Evolutionary conservation across 2,113 vertebrate genomes (phyloP).

Genomic region (Syrmaticus mikado): DNA sequence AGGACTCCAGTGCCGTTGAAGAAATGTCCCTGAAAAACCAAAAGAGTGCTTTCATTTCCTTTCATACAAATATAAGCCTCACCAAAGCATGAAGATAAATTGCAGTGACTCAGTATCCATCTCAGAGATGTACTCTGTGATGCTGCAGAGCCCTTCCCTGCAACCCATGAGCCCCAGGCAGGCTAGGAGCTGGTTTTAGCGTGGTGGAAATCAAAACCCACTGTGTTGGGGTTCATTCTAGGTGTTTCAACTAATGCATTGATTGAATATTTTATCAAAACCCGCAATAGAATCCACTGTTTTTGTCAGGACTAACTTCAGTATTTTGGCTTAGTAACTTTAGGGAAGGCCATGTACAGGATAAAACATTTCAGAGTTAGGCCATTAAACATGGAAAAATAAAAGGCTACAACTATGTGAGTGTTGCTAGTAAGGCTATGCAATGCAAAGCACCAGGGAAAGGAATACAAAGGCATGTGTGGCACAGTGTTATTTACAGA

Average conservation of each 20-base stretch:
- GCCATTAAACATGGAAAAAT: not conserved
- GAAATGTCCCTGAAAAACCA: conserved; percentile 86
- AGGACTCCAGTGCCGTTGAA: conserved; percentile 84
- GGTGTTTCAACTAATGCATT: not conserved
- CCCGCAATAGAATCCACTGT: not conserved
- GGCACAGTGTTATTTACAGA: not conserved
- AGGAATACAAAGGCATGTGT: not conserved
- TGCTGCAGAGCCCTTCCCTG: not conserved
- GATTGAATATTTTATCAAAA: not conserved
- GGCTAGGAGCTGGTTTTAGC: not conserved
- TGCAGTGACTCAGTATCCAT: not conserved
- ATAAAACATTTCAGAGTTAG: not conserved
- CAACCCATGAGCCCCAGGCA: not conserved
- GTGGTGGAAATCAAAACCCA: not conserved
- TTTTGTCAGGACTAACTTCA: not conserved
- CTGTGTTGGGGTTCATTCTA: not conserved
- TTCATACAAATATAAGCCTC: not conserved
- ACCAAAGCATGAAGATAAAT: not conserved
- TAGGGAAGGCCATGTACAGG: not conserved
- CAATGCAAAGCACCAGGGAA: not conserved
- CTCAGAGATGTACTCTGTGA: not conserved
- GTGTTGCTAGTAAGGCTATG: not conserved
- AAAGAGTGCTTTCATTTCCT: not conserved
- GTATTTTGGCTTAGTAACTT: not conserved
- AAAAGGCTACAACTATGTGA: not conserved